Evolutionary conservation across 2,797 vertebrate species (phyloP).

Genomic region (Oreochromis mossambicus): DNA sequence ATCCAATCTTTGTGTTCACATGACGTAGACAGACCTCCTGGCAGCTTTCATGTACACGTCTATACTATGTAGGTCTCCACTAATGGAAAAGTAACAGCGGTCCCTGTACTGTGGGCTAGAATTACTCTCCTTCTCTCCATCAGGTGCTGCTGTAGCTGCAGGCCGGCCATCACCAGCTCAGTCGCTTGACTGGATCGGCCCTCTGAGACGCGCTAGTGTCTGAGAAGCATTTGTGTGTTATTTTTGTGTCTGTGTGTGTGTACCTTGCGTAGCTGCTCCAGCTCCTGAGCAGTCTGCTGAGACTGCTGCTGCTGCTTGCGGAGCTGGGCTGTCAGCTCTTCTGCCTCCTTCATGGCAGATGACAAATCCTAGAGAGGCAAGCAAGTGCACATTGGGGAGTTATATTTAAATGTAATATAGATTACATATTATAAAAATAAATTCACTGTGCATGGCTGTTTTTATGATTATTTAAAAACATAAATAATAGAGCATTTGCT

Average conservation of each 20-base stretch:
- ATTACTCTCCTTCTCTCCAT: constrained; percentile 42
- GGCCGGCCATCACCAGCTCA: constrained; percentile 50
- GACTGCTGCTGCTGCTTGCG: constrained; percentile 89
- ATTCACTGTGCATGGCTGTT: background rate
- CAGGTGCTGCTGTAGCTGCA: constrained; percentile 49
- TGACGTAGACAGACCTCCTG: constrained; percentile 17
- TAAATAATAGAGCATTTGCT: background rate
- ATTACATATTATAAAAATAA: background rate
- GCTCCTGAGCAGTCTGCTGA: constrained; percentile 88
- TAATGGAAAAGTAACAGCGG: constrained; percentile 60
- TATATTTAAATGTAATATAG: background rate
- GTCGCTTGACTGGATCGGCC: constrained; percentile 44
- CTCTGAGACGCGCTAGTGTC: constrained; percentile 40
- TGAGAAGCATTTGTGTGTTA: constrained; percentile 25
- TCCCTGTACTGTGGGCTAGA: constrained; percentile 38
- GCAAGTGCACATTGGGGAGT: background rate
- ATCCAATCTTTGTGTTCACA: background rate
- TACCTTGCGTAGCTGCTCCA: constrained; percentile 93
- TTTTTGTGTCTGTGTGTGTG: constrained; percentile 6
- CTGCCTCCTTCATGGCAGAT: constrained; percentile 79
- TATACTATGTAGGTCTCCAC: constrained; percentile 33
- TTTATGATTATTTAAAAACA: background rate
- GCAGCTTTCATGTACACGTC: constrained; percentile 6
- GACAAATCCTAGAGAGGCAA: constrained; percentile 80
- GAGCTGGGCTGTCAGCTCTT: constrained; percentile 87